Conservation (phyloP, 2,888 invertebrate species). For the Spodoptera picta region DNA sequence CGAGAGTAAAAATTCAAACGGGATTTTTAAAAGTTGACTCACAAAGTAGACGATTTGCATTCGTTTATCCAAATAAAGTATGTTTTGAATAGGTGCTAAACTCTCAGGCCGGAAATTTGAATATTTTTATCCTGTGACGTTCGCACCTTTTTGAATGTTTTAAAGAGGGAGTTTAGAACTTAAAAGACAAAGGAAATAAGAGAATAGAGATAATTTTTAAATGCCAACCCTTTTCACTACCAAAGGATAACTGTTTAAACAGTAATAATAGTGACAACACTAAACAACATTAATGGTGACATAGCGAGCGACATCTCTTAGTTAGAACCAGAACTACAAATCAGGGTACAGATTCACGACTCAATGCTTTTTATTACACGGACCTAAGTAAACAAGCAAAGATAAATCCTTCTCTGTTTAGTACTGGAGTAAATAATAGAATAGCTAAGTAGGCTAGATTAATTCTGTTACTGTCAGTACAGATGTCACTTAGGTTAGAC, state of each 20-base stretch:
- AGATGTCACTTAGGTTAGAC: conserved; percentile 11
- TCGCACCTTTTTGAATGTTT: not conserved
- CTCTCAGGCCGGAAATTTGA: conserved; percentile 25
- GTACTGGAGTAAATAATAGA: not conserved
- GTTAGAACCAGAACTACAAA: no score
- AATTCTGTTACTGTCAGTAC: conserved; percentile 16
- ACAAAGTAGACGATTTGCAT: conserved; percentile 28
- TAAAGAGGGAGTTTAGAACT: not conserved
- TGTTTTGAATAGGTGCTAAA: conserved; percentile 3
- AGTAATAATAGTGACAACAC: no score
- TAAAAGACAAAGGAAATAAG: no score
- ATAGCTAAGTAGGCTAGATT: conserved; percentile 4
- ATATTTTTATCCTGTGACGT: conserved; percentile 28
- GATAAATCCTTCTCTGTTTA: not conserved
- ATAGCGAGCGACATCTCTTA: no score
- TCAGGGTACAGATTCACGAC: no score
- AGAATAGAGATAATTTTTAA: no score
- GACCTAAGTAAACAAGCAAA: not conserved
- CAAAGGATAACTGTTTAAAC: no score
- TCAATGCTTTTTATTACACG: no score
- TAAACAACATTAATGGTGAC: no score
- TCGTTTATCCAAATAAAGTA: conserved; percentile 8
- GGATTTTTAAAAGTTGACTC: conserved; percentile 14
- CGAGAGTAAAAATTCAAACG: not conserved
- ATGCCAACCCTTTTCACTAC: no score